Conservation (phyloP, 2,888 invertebrate genomes). For the Hyposoter dolosus region DNA sequence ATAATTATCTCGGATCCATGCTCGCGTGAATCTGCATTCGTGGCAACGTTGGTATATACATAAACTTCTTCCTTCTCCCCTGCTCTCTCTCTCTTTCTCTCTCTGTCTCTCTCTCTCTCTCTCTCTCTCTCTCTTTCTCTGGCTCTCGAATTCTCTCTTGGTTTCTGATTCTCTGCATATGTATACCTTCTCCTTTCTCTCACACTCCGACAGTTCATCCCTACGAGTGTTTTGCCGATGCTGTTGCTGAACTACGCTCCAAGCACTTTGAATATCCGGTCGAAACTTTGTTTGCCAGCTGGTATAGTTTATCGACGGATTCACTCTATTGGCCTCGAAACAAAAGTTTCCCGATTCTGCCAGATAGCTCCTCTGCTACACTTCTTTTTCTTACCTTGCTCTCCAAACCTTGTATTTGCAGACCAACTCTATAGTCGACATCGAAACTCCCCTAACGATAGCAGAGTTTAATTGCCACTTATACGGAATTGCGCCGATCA, state of each 20-base stretch:
- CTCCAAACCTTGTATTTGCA: neutral
- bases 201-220: slow-evolving; percentile 7
- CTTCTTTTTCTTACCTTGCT: neutral
- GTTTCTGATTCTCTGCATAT: slow-evolving; percentile 10
- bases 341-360: slow-evolving; percentile 47
- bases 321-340: slow-evolving; percentile 22
- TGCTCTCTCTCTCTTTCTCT: neutral
- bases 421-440: neutral
- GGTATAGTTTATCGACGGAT: slow-evolving; percentile 37
- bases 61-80: slow-evolving; percentile 1
- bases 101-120: slow-evolving; percentile 18
- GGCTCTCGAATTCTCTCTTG: neutral
- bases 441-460: slow-evolving; percentile 14
- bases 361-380: neutral
- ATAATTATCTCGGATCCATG: slow-evolving; percentile 64
- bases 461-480: slow-evolving; percentile 28
- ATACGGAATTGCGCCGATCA: neutral
- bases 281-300: slow-evolving; percentile 51
- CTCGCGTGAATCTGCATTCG: slow-evolving; percentile 56
- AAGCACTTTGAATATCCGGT: slow-evolving; percentile 42
- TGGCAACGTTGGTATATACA: slow-evolving; percentile 32
- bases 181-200: neutral
- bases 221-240: slow-evolving; percentile 33
- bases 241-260: slow-evolving; percentile 39
- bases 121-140: neutral